Base-by-base conservation (phyloP, 1,140 invertebrate genomes). In the Drosophila insularis region DNA sequence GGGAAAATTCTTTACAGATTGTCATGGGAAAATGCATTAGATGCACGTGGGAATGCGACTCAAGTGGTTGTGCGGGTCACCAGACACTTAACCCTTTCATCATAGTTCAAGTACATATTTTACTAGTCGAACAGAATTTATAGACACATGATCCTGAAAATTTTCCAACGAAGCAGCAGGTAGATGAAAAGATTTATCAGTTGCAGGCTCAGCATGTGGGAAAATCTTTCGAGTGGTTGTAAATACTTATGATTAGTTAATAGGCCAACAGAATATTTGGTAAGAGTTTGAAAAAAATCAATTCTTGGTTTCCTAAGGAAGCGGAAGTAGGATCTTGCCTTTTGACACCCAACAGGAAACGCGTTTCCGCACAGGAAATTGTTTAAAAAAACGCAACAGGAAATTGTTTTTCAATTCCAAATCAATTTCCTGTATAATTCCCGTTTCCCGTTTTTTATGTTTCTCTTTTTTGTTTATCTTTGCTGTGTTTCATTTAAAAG, bases 211-310 rank as follows among this genome's bases (percentile, higher is more conserved):
- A 27, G 27, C 27, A 27, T 40, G 73, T 81, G 79, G 53, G 78
- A 76, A 81, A 67, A 50, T 43, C 10, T 37, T 53, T 77, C 53
- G 69, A 81, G 67, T 77, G 67, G 65, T 77, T 62, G 35, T 43
- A 50, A 19, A 69, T 40, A 21, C 11, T 35, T 5, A 19, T 27
- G 63, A 81, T 70, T 64, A 58, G 32, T 21, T 59, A 81, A 39
- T 76, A 68, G 79, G 70, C 35, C 2, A 35, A 7, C 79, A 81
- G 50, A 63, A 62, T 37, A 2, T 6, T 6, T 0, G 14, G 37
- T 6, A 56, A 31, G 50, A 39, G 17, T 14, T 17, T 35, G 1
- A 14, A 8, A 7, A 14, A 14, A n/a, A 55, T 14, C 3, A 8
- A 55, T 8, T 5, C 8, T n/a, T 4, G 14, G 2, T 27, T 27